Percentiles rank a stretch among this genome's conserved stretches.
These are phyloP conservation scores for Ceyx erithaca DNA, from an alignment of 2,797 vertebrate genomes.

Conservation along the genomic window DNA sequence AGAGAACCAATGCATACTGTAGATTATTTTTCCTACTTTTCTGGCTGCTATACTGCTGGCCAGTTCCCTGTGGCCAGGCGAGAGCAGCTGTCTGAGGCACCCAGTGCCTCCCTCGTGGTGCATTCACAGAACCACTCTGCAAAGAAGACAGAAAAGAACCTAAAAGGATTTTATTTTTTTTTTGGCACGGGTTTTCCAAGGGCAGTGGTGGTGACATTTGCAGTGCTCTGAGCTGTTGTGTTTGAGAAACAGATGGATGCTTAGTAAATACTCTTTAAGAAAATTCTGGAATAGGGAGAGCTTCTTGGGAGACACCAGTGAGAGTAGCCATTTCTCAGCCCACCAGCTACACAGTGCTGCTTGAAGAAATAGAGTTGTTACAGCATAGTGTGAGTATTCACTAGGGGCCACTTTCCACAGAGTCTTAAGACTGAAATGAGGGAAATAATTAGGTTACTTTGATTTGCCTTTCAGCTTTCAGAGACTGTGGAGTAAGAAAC, in stretches of 20 bases:
- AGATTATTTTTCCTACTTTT: not conserved
- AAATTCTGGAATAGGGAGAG: not conserved
- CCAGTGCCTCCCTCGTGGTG: not conserved
- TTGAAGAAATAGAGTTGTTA: not conserved
- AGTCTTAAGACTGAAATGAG: not conserved
- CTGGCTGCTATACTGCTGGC: not conserved
- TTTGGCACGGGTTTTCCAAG: not conserved
- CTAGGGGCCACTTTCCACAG: not conserved
- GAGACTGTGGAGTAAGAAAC: not conserved
- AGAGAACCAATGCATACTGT: not conserved
- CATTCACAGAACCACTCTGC: not conserved
- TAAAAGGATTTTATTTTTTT: not conserved
- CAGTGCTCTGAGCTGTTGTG: not conserved
- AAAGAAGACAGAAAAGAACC: not conserved
- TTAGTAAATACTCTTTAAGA: not conserved
- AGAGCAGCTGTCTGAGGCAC: not conserved
- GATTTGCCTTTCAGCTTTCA: not conserved
- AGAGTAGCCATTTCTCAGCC: not conserved
- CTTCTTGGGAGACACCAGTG: not conserved
- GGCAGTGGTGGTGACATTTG: not conserved
- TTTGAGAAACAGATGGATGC: not conserved
- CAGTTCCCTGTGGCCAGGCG: not conserved
- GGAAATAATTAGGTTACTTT: conserved; percentile 6
- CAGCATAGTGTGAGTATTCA: not conserved
- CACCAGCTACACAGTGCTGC: not conserved